Percentiles rank a stretch among this genome's conserved stretches.
Evolutionary conservation across 2,888 invertebrate species (phyloP).

Genomic region (Pterostichus niger): DNA sequence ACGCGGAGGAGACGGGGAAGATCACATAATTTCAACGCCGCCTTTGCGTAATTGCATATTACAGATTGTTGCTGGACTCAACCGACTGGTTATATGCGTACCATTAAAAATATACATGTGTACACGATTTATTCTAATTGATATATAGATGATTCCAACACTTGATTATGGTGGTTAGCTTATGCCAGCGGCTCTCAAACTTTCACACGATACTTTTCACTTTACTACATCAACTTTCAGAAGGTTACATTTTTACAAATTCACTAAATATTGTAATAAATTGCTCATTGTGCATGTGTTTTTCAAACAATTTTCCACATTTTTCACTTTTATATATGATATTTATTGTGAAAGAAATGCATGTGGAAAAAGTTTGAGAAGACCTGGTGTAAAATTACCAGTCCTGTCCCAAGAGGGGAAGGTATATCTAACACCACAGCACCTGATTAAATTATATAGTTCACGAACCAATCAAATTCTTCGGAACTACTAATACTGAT

Average conservation of each 20-base stretch:
- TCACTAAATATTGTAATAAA: too few relatives aligned
- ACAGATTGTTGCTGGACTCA: conserved; percentile 31
- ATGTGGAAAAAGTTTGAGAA: background rate
- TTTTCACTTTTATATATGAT: too few relatives aligned
- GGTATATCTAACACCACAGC: conserved; percentile 35
- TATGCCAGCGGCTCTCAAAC: conserved; percentile 29
- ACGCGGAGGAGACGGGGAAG: conserved; percentile 6
- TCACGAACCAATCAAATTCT: conserved; percentile 48
- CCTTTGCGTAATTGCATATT: conserved; percentile 63
- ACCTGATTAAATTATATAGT: conserved; percentile 58
- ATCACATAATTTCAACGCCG: conserved; percentile 57
- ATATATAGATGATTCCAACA: conserved; percentile 59
- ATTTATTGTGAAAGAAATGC: background rate
- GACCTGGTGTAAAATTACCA: conserved; percentile 8
- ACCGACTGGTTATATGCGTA: conserved; percentile 26
- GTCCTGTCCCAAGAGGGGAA: conserved; percentile 31
- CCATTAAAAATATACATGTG: conserved; percentile 63
- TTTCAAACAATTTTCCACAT: too few relatives aligned
- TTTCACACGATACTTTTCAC: background rate
- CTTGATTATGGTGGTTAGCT: conserved; percentile 57
- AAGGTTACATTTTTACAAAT: too few relatives aligned
- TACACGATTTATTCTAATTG: conserved; percentile 66
- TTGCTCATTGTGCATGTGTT: too few relatives aligned
- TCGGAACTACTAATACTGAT: conserved; percentile 40
- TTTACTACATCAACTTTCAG: too few relatives aligned